phyloP scores from a whole-genome alignment of 2,113 vertebrate species.

The Felis chaus region DNA sequence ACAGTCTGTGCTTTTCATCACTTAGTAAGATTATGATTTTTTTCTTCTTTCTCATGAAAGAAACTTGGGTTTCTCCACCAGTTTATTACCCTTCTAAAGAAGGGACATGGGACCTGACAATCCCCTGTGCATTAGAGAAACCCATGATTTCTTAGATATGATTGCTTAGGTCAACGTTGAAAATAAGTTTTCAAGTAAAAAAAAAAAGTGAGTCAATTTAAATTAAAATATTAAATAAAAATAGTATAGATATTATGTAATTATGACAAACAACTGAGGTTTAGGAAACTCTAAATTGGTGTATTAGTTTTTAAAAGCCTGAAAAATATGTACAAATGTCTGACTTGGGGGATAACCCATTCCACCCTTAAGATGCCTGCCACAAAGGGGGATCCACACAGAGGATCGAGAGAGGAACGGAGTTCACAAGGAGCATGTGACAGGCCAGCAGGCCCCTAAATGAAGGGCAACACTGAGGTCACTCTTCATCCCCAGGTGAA shows the following conservation, averaged over 20 bases:
- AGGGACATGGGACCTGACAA: too few species aligned
- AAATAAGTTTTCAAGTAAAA: not conserved
- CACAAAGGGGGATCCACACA: not conserved
- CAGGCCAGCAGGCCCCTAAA: not conserved
- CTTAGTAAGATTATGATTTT: not conserved
- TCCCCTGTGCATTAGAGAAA: not conserved
- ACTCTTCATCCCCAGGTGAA: not conserved
- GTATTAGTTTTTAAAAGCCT: not conserved
- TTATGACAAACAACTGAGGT: not conserved
- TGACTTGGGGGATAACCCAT: not conserved
- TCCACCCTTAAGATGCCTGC: not conserved
- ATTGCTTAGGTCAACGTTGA: not conserved
- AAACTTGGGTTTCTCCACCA: not conserved
- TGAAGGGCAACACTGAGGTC: too few species aligned
- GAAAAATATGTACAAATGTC: not conserved
- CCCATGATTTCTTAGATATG: not conserved
- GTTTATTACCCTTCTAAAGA: not conserved
- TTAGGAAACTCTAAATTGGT: not conserved
- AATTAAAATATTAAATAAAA: not conserved
- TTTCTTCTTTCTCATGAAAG: not conserved
- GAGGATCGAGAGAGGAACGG: not conserved
- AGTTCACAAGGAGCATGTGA: rapidly evolving
- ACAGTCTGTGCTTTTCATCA: not conserved
- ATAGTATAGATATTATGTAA: not conserved
- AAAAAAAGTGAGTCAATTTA: not conserved